Conservation (phyloP, 2,797 vertebrate genomes). For the Zonotrichia albicollis region DNA sequence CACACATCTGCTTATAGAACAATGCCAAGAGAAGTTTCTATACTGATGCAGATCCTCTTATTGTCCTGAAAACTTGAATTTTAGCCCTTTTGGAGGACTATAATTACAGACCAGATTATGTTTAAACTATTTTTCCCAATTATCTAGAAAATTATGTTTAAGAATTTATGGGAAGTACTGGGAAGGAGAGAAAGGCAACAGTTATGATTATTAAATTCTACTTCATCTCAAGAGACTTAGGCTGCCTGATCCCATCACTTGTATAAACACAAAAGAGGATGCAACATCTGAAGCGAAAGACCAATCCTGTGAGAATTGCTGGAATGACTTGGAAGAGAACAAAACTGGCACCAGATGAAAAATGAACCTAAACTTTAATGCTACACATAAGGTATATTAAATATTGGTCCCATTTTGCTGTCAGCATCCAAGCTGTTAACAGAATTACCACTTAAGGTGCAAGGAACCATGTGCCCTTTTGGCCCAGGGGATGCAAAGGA, state of each 20-base stretch:
- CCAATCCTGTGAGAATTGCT: not conserved
- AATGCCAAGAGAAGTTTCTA: not conserved
- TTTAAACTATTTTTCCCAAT: not conserved
- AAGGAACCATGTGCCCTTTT: not conserved
- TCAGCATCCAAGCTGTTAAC: not conserved
- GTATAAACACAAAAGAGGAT: not conserved
- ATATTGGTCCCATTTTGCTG: not conserved
- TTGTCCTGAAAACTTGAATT: not conserved
- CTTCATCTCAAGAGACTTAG: not conserved
- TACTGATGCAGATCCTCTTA: not conserved
- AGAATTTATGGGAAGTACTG: not conserved
- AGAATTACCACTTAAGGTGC: not conserved
- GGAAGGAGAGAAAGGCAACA: not conserved
- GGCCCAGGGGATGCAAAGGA: not conserved
- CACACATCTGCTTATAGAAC: not conserved
- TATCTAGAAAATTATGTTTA: not conserved
- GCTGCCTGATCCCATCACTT: not conserved
- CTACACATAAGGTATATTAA: not conserved
- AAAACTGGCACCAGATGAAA: slow-evolving; percentile 8
- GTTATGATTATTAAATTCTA: not conserved
- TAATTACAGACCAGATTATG: not conserved
- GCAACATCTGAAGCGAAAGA: not conserved
- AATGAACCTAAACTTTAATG: not conserved
- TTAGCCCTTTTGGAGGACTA: not conserved
- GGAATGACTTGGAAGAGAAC: not conserved